Conservation (phyloP, 2,888 invertebrate genomes). For the Eilema depressum region DNA sequence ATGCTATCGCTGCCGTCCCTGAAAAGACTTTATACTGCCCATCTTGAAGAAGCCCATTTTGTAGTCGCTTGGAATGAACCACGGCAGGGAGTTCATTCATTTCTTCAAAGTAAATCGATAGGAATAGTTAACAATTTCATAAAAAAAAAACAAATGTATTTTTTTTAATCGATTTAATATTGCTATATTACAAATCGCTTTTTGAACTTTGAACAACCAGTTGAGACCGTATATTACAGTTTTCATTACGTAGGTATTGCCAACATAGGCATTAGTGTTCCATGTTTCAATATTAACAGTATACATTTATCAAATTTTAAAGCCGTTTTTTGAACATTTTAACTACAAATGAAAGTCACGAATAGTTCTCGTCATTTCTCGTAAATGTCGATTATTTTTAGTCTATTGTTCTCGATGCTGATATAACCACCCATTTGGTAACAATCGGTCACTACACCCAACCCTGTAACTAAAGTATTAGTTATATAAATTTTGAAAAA, state of each 20-base stretch:
- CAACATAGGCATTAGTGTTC: slow-evolving; percentile 40
- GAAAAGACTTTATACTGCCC: no score
- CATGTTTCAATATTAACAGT: slow-evolving; percentile 54
- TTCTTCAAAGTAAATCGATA: no score
- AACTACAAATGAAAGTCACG: slow-evolving; percentile 21
- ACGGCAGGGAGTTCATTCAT: no score
- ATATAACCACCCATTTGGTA: not conserved
- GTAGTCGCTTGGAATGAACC: no score
- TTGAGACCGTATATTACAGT: slow-evolving; percentile 72
- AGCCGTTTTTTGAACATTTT: slow-evolving; percentile 38
- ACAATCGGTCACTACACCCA: not conserved
- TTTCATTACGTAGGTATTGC: slow-evolving; percentile 47
- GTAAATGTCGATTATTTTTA: not conserved
- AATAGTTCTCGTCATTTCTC: not conserved
- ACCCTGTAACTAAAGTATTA: no score
- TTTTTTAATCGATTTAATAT: slow-evolving; percentile 80
- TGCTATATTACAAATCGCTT: slow-evolving; percentile 81
- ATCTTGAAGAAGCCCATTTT: no score
- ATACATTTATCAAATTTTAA: slow-evolving; percentile 53
- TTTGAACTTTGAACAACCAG: slow-evolving; percentile 81
- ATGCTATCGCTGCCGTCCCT: no score
- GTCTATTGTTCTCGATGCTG: not conserved
- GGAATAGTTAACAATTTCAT: no score
- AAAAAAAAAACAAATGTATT: slow-evolving; percentile 29
- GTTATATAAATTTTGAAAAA: no score